A percentile compares a stretch with the other conserved stretches of the same genome.
phyloP scores from a whole-genome alignment of 2,888 invertebrate species.

The Morpho helenor region DNA sequence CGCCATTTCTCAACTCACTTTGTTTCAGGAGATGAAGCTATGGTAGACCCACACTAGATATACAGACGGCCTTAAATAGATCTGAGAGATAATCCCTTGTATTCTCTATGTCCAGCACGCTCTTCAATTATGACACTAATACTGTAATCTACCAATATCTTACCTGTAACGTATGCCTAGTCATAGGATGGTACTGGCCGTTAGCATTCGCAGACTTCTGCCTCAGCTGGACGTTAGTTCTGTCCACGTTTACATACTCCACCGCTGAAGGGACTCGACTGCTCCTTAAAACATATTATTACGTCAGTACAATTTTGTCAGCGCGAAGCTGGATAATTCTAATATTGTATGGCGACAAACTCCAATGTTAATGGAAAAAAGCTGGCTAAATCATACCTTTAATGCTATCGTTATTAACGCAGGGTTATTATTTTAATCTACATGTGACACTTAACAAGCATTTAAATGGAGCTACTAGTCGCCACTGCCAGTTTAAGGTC shows the following conservation, averaged over 20 bases:
- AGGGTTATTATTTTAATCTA: too few relatives aligned
- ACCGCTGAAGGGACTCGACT: constrained; percentile 79
- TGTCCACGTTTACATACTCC: constrained; percentile 78
- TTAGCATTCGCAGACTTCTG: constrained; percentile 50
- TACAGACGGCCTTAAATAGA: too few relatives aligned
- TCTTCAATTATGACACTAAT: background rate
- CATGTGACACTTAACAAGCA: too few relatives aligned
- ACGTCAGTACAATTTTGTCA: background rate
- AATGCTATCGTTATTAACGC: too few relatives aligned
- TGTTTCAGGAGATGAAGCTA: too few relatives aligned
- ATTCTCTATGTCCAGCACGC: too few relatives aligned
- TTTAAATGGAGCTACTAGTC: too few relatives aligned
- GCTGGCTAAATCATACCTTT: too few relatives aligned
- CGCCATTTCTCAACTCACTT: too few relatives aligned
- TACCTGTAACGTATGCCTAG: constrained; percentile 82
- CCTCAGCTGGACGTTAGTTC: constrained; percentile 45
- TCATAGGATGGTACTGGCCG: constrained; percentile 81
- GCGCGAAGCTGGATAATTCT: background rate
- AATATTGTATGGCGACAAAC: background rate
- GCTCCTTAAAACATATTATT: constrained; percentile 54
- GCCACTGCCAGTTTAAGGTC: too few relatives aligned
- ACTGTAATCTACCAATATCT: background rate
- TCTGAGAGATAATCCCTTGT: too few relatives aligned
- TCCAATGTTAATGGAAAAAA: background rate
- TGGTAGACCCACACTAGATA: too few relatives aligned